Evolutionary conservation across 1,140 invertebrate species (phyloP), one percentile per base, ranked within the genome.

Genomic region (Liolophura sinensis): DNA sequence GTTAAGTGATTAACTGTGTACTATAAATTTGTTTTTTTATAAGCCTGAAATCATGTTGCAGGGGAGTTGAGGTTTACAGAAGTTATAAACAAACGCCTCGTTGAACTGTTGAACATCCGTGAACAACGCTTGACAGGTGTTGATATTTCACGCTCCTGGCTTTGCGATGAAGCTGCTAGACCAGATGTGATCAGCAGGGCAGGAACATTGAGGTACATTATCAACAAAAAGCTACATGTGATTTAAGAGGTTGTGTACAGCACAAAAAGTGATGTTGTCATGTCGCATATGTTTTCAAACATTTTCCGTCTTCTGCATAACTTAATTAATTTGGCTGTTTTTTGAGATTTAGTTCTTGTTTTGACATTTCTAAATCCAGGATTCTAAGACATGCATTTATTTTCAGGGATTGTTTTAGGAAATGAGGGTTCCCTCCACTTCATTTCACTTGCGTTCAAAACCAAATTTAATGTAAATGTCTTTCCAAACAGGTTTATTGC

Each of bases 121-220:
- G 78, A 79, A 54, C 48, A 68, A 47, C 62, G 64, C 14, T 54
- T 60, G 7, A 65, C 62, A 22, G 40, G 22, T 25, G 24, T n/a
- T 11, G 18, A 27, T 50, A 24, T 60, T 20, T 60, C 71, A 52
- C 55, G 54, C 14, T 60, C 66, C 55, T 80, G 78, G 78, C 48
- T 80, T n/a, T 67, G 60, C 18, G 66, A 58, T 18, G 77, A 78
- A 27, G 77, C 75, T 27, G 71, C 73, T n/a, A 68, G 69, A 56
- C 47, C 66, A 16, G 73, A 77, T 12, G 60, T 64, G 50, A 72
- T 78, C 27, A 73, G 75, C 49, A 75, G 71, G 60, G 70, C 75
- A 20, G 75, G 75, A 50, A 78, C 78, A 16, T 77, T 80, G 54
- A 74, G 75, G 75, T 78, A 64, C 25, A 24, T 18, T 55, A 9